These are phyloP conservation scores for Temnothorax longispinosus DNA, from an alignment of 1,140 invertebrate genomes.

Conservation along the genomic window DNA sequence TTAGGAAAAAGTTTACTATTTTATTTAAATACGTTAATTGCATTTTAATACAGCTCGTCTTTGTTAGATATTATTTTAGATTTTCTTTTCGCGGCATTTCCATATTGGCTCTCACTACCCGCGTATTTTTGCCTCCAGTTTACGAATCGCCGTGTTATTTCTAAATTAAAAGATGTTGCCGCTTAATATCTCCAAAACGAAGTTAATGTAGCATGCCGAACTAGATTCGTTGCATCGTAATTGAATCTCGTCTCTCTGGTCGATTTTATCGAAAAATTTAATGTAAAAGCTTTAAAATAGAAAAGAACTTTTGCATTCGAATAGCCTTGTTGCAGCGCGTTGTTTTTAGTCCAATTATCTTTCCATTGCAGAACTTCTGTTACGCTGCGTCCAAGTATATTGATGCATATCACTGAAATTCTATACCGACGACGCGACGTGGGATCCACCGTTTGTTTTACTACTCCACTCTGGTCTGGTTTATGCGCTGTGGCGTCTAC, in stretches of 20 bases:
- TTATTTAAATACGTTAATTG: conserved; percentile 4
- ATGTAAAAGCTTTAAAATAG: not conserved
- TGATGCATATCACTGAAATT: conserved; percentile 6
- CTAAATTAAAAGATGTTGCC: not conserved
- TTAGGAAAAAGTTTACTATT: not conserved
- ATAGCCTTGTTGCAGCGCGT: not conserved
- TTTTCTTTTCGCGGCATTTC: not conserved
- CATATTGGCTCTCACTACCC: not conserved
- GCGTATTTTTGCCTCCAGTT: not conserved
- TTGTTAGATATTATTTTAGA: conserved; percentile 21
- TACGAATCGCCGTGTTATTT: not conserved
- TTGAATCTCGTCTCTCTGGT: not conserved
- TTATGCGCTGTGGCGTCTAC: not conserved
- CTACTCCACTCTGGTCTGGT: conserved; percentile 10
- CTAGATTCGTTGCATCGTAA: not conserved
- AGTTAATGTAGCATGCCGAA: not conserved
- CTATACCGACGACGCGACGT: not conserved
- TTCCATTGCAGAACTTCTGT: conserved; percentile 12
- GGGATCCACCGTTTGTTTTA: not conserved
- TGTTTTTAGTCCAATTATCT: conserved; percentile 23
- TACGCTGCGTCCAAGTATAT: not conserved
- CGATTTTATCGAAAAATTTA: not conserved
- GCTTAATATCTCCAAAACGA: not conserved
- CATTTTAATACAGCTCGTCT: not conserved
- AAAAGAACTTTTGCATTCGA: not conserved